These are phyloP conservation scores for Felis chaus DNA, from an alignment of 2,113 vertebrate species.

Conservation along the genomic window DNA sequence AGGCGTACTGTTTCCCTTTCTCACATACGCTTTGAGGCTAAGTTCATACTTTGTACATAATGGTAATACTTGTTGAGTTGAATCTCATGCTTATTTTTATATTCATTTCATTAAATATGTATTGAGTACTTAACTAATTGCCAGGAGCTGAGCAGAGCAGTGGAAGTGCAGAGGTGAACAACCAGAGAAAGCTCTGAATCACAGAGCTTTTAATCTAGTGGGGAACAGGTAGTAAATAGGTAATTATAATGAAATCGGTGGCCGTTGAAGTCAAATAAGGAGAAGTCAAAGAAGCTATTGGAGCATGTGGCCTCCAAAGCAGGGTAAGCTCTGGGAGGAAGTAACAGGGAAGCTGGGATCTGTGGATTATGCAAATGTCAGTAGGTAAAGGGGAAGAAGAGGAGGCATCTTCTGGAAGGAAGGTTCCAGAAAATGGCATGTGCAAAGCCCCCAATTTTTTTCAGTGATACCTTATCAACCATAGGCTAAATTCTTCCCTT, in stretches of 20 bases:
- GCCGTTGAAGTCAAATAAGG: background rate
- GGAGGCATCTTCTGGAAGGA: too few relatives aligned
- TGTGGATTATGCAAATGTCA: background rate
- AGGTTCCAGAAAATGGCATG: background rate
- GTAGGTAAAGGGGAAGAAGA: background rate
- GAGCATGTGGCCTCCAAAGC: rapidly evolving
- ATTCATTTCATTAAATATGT: constrained; percentile 45
- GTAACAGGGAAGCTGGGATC: background rate
- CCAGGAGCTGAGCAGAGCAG: background rate
- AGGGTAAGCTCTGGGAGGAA: background rate
- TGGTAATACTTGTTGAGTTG: background rate
- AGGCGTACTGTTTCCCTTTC: background rate
- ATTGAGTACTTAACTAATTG: constrained; percentile 28
- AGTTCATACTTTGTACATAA: background rate
- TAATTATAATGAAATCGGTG: background rate
- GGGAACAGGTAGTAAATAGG: background rate
- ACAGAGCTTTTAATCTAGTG: background rate
- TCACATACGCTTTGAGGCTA: background rate
- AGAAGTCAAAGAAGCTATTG: background rate
- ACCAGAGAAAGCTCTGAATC: background rate
- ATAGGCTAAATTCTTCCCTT: background rate
- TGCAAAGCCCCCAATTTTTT: background rate
- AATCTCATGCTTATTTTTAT: constrained; percentile 49
- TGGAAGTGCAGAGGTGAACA: background rate
- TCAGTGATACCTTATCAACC: background rate